phyloP scores from a whole-genome alignment of 2,888 invertebrate genomes.

The Blomia tropicalis region DNA sequence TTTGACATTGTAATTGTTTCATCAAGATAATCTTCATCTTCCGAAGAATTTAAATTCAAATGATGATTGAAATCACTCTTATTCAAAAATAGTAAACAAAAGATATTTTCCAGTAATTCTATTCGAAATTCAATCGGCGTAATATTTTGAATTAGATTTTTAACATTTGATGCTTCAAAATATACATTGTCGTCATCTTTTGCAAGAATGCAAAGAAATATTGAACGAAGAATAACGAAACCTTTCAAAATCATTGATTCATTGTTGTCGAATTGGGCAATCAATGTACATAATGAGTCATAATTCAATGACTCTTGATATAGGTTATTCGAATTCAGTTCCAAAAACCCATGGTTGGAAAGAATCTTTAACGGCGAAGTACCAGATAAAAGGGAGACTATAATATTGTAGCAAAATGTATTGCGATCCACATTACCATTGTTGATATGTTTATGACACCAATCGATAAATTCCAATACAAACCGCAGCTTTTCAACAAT shows the following conservation, averaged over 20 bases:
- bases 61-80: slow-evolving; percentile 41
- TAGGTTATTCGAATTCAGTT: not conserved
- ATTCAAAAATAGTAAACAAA: slow-evolving; percentile 51
- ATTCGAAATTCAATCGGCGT: slow-evolving; percentile 31
- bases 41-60: not conserved
- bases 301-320: not conserved
- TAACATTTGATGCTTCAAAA: slow-evolving; percentile 14
- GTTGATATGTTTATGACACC: slow-evolving; percentile 23
- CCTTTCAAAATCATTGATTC: slow-evolving; percentile 22
- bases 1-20: not conserved
- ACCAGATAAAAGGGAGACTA: slow-evolving; percentile 11
- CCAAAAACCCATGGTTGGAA: slow-evolving; percentile 15
- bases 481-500: slow-evolving; percentile 18
- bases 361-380: slow-evolving; percentile 21
- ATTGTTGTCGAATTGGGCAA: slow-evolving; percentile 10
- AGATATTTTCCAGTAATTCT: slow-evolving; percentile 55
- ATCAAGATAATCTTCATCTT: slow-evolving; percentile 21
- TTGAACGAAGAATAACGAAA: slow-evolving; percentile 12
- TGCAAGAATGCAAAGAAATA: slow-evolving; percentile 16
- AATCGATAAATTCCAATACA: slow-evolving; percentile 18
- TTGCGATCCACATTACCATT: slow-evolving; percentile 26
- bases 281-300: slow-evolving; percentile 16
- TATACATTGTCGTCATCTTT: slow-evolving; percentile 9
- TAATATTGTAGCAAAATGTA: slow-evolving; percentile 17
- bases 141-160: slow-evolving; percentile 25